Evolutionary conservation across 2,797 vertebrate species (phyloP), one percentile per base, ranked within the genome.

Genomic region (Crossoptilon crossoptilon): DNA sequence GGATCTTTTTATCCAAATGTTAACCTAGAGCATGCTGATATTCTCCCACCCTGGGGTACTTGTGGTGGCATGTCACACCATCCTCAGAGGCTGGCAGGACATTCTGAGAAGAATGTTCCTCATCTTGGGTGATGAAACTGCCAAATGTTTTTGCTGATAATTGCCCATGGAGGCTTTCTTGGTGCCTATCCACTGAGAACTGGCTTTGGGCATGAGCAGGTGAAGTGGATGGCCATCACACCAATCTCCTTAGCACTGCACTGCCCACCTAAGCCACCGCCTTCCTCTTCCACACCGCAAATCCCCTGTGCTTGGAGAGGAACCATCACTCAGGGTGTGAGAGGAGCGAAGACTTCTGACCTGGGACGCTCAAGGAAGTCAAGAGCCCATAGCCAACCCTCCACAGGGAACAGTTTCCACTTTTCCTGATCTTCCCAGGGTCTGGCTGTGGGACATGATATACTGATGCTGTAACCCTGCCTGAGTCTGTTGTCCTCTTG

Each of bases 1-100:
- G 62, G 41, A 46, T 29, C 87, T 89, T 56, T 84, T 76, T 64
- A 88, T 93, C 89, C 87, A 91, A 86, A 87, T 93, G 71, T 72
- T 93, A 93, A 84, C 67, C 53, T 82, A 71, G 37, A 84, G 64
- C 66, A 82, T 2, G 59, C 64, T 62, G 68, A 78, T 63, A 85
- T 58, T 84, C 26, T 60, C 53, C 60, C 71, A n/a, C 73, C 26
- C 55, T 3, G 3, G 35, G 31, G 71, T 14, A 67, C 33, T 74
- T 6, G 1, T 44, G 17, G 33, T 80, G 75, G 66, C 66, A 51
- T 31, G 48, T 56, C 71, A 53, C 62, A 51, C 86, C 67, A 60
- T 85, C 81, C 81, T 31, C 11, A 70, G 95, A 87, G 93, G 63
- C 72, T 89, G 72, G 62, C 62, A 63, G 83, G n/a, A 66, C 72